Percentiles rank a stretch among this genome's conserved stretches.
phyloP scores from a whole-genome alignment of 2,888 invertebrate genomes.

The Coelopa pilipes region DNA sequence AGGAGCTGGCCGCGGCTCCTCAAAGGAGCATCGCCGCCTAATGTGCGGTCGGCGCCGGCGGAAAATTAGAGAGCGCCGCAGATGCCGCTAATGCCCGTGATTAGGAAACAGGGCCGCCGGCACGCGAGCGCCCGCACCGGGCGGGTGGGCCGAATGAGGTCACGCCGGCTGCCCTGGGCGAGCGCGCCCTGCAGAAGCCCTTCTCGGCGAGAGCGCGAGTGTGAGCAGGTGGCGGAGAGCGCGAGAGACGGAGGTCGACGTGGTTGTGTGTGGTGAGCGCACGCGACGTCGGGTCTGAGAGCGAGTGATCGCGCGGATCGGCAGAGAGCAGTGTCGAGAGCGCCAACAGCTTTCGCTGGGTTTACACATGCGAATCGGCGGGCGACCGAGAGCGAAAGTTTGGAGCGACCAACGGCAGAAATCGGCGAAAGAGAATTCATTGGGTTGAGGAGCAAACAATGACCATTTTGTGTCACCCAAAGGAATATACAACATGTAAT shows the following conservation, averaged over 20 bases:
- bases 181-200: neutral
- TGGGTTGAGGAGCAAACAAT: no score
- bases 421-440: no score
- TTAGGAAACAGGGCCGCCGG: slow-evolving; percentile 11
- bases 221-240: neutral
- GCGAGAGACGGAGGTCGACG: neutral
- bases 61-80: slow-evolving; percentile 16
- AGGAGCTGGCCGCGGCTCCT: neutral
- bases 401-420: no score
- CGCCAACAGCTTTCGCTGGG: no score
- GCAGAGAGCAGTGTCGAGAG: no score
- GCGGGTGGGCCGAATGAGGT: slow-evolving; percentile 13
- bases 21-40: neutral
- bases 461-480: no score
- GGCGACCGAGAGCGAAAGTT: no score
- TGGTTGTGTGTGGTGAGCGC: neutral
- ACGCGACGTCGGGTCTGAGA: neutral
- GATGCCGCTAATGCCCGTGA: slow-evolving; percentile 21
- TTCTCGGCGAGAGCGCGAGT: neutral
- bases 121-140: slow-evolving; percentile 6
- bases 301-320: no score
- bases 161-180: neutral
- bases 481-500: no score
- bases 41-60: no score
- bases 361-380: no score